Conservation (phyloP, 2,888 invertebrate species). For the Hyppa rectilinea region DNA sequence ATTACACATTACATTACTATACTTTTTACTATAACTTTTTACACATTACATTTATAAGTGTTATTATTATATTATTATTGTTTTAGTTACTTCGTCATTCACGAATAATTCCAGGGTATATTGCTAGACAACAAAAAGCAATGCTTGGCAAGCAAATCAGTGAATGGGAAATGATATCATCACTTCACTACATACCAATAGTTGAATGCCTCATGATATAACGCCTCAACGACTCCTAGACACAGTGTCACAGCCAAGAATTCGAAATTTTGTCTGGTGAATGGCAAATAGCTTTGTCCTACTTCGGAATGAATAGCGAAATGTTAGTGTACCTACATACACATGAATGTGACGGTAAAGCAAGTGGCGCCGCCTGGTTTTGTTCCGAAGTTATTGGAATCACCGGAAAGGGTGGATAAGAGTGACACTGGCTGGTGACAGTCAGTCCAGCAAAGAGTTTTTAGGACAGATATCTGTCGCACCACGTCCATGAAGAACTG, state of each 20-base stretch:
- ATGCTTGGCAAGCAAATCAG: conserved; percentile 23
- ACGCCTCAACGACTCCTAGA: conserved; percentile 27
- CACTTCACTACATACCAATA: conserved; percentile 34
- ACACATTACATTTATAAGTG: too few relatives aligned
- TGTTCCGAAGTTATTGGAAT: too few relatives aligned
- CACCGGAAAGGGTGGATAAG: too few relatives aligned
- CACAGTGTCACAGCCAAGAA: conserved; percentile 44
- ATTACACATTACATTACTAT: too few relatives aligned
- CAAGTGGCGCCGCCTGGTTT: too few relatives aligned
- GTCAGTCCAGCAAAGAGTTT: too few relatives aligned
- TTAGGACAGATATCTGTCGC: too few relatives aligned
- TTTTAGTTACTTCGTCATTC: background rate
- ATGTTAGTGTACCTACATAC: conserved; percentile 1
- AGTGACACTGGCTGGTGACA: too few relatives aligned
- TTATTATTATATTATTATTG: too few relatives aligned
- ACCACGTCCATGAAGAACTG: too few relatives aligned
- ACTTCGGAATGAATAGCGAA: conserved; percentile 22
- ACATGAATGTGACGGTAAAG: too few relatives aligned
- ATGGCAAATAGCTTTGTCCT: conserved; percentile 40
- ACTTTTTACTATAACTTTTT: too few relatives aligned
- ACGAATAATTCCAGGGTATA: background rate
- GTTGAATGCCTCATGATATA: conserved; percentile 39
- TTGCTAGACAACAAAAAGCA: conserved; percentile 12
- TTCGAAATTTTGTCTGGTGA: conserved; percentile 47
- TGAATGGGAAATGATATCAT: conserved; percentile 55